phyloP scores from a whole-genome alignment of 2,113 vertebrate genomes.

The Ptychochromis oligacanthus region DNA sequence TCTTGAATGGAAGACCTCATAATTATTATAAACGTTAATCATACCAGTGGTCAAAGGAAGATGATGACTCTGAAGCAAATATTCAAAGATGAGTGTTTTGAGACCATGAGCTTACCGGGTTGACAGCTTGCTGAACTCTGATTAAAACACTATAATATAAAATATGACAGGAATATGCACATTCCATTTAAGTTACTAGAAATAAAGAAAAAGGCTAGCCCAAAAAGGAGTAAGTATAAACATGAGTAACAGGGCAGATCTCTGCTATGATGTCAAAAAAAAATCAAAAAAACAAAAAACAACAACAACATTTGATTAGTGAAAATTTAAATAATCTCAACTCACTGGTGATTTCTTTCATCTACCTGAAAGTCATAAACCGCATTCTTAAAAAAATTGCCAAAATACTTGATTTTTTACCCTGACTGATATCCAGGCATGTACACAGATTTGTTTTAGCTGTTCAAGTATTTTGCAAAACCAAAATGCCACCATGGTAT shows the following conservation, averaged over 20 bases:
- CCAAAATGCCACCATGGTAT: background rate
- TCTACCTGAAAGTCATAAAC: background rate
- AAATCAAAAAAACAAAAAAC: too few species aligned
- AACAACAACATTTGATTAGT: too few species aligned
- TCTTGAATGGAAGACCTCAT: background rate
- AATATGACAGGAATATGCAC: background rate
- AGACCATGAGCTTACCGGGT: background rate
- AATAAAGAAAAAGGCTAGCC: background rate
- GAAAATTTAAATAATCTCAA: background rate
- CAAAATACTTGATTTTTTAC: background rate
- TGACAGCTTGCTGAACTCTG: background rate
- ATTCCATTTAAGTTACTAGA: background rate
- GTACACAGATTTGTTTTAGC: background rate
- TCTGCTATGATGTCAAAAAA: too few species aligned
- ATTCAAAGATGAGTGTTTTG: background rate
- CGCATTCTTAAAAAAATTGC: fast-evolving
- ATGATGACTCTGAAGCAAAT: background rate
- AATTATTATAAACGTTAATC: background rate
- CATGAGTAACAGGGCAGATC: too few species aligned
- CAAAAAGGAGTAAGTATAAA: background rate
- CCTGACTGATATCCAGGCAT: background rate
- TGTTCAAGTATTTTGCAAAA: background rate
- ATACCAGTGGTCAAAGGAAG: background rate
- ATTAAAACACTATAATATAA: background rate
- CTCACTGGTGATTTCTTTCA: background rate